phyloP scores from a whole-genome alignment of 2,888 invertebrate species.

The Subacronicta megacephala region DNA sequence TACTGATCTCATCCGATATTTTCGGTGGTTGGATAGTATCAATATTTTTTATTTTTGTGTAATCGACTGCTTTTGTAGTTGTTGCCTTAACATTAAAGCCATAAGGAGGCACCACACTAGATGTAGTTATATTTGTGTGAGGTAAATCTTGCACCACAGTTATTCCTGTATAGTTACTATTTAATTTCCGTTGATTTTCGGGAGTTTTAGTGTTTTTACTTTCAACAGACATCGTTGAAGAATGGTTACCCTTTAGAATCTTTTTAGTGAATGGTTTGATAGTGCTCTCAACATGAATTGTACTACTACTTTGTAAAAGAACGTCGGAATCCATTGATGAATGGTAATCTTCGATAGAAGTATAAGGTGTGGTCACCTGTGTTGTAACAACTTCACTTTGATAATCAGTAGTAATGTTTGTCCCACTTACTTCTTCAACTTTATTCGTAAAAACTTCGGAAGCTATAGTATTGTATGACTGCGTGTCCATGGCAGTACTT shows the following conservation, averaged over 20 bases:
- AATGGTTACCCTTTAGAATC: slow-evolving; percentile 58
- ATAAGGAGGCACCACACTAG: slow-evolving; percentile 3
- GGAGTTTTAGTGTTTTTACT: slow-evolving; percentile 82
- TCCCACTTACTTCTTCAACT: slow-evolving; percentile 27
- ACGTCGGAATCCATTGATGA: slow-evolving; percentile 70
- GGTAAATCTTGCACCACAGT: slow-evolving; percentile 50
- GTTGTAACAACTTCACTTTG: slow-evolving; percentile 44
- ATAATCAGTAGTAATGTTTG: slow-evolving; percentile 20
- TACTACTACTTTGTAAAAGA: slow-evolving; percentile 77
- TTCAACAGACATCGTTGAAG: slow-evolving; percentile 67
- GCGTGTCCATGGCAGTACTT: slow-evolving; percentile 3
- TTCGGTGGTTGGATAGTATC: slow-evolving; percentile 4
- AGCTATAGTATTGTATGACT: slow-evolving; percentile 10
- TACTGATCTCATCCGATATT: background rate
- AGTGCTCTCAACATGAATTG: slow-evolving; percentile 78
- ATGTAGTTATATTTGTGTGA: slow-evolving; percentile 39
- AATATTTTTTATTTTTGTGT: slow-evolving; percentile 8
- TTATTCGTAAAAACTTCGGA: slow-evolving; percentile 5
- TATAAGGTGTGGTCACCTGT: slow-evolving; percentile 48
- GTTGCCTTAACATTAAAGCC: slow-evolving; percentile 10
- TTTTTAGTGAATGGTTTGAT: slow-evolving; percentile 68
- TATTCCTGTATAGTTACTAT: slow-evolving; percentile 74
- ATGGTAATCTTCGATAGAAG: slow-evolving; percentile 50
- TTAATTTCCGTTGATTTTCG: slow-evolving; percentile 83
- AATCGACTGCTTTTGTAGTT: slow-evolving; percentile 9